Evolutionary conservation across 2,888 invertebrate species (phyloP).

Genomic region (Proisotoma minuta): DNA sequence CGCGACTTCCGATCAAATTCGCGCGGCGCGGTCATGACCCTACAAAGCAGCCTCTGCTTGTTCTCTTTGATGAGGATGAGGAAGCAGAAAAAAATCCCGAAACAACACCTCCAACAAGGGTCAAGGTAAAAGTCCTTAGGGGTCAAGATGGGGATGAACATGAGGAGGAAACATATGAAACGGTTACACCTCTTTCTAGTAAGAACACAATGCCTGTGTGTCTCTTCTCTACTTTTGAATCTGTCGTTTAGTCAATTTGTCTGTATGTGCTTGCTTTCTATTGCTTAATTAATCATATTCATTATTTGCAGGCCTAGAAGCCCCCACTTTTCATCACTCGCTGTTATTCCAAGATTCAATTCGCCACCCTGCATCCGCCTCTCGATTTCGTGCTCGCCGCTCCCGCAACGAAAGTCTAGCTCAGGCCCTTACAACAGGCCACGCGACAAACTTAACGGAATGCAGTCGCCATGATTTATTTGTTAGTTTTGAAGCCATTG

Average conservation of each 20-base stretch:
- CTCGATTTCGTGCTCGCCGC: slow-evolving; percentile 41
- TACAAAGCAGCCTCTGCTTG: slow-evolving; percentile 58
- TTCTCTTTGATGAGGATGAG: slow-evolving; percentile 55
- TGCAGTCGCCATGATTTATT: slow-evolving; percentile 51
- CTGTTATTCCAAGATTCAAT: slow-evolving; percentile 44
- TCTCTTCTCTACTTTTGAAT: neutral
- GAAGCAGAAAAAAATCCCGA: slow-evolving; percentile 9
- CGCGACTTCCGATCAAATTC: slow-evolving; percentile 54
- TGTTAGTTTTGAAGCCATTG: slow-evolving; percentile 60
- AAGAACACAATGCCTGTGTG: neutral
- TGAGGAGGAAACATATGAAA: slow-evolving; percentile 18
- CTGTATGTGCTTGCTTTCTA: neutral
- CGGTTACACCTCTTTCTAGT: slow-evolving; percentile 43
- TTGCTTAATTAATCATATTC: neutral
- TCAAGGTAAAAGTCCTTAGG: neutral
- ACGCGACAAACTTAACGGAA: slow-evolving; percentile 33
- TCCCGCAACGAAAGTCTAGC: slow-evolving; percentile 42
- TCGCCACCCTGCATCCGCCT: slow-evolving; percentile 46
- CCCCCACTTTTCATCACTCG: slow-evolving; percentile 45
- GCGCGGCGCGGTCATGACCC: slow-evolving; percentile 56
- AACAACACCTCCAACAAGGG: slow-evolving; percentile 7
- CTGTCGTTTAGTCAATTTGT: neutral
- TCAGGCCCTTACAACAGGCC: neutral
- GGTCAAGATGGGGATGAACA: slow-evolving; percentile 20
- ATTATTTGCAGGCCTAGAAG: slow-evolving; percentile 40